Base-by-base conservation (phyloP, 2,888 invertebrate genomes). In the Epinotia brunnichana region DNA sequence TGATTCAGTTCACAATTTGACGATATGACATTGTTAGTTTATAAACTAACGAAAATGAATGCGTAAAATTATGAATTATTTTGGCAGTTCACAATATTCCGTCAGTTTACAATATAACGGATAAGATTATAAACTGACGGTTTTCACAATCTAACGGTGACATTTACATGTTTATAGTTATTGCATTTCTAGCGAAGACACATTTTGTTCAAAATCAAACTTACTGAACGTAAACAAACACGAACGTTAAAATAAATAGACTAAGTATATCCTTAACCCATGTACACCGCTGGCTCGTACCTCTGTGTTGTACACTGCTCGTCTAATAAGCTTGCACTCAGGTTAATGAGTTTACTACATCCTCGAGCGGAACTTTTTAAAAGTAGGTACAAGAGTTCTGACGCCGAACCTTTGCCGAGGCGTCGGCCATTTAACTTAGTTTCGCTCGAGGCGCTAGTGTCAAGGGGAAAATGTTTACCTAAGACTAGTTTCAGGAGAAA, bases 281-380 rank as follows among this genome's bases (percentile, higher is more conserved):
- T 56, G 19, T 64, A 53, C 57, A 51, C 5, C 39, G 61, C 17
- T 56, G 44, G 41, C 39, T 53, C 64, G 44, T 56, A 66, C 64
- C 51, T 48, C 62, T 57, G 62, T 74, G 73, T 81, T 79, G 74
- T 69, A 70, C 74, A 81, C 82, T 82, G 83, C 82, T 83, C 80
- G 83, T 80, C 85, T 90, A 87, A 90, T 90, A 89, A 91, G 87
- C 85, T 81, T 84, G 85, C 87, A 89, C 90, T 89, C 87, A 81
- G 82, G 85, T 86, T 90, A 91, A 92, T 90, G 89, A 91, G 90
- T 90, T 90, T 87, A 88, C 87, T 87, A 87, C 90, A 86, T 89
- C 86, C 83, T 84, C 81, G 74, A 77, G 77, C 63, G 79, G 75
- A 85, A 90, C 84, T 90, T 91, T 89, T 87, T 87, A 87, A 90